phyloP scores from a whole-genome alignment of 1,140 invertebrate genomes.

The Leptonema lineaticorne region DNA sequence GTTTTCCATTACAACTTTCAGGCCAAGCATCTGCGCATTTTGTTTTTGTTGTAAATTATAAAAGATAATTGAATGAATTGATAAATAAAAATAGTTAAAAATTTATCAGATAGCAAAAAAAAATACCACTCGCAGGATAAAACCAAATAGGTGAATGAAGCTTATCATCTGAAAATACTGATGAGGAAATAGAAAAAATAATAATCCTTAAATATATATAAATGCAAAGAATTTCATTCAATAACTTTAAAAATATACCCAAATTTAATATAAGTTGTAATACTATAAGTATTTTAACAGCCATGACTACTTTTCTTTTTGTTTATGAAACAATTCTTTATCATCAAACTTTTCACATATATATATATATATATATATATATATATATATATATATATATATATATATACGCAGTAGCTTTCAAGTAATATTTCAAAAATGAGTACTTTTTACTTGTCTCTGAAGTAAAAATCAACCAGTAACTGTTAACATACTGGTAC shows the following conservation, averaged over 20 bases:
- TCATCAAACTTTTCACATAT: too few species aligned
- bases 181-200: not conserved
- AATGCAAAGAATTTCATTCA: not conserved
- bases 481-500: too few species aligned
- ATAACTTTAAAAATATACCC: not conserved
- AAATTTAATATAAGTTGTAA: not conserved
- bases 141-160: slow-evolving; percentile 15
- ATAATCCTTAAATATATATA: not conserved
- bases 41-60: not conserved
- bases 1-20: slow-evolving; percentile 22
- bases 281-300: too few species aligned
- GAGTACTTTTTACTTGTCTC: too few species aligned
- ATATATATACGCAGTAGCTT: too few species aligned
- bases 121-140: slow-evolving; percentile 29
- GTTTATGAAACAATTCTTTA: too few species aligned
- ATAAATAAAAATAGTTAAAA: not conserved
- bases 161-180: slow-evolving; percentile 12
- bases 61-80: not conserved
- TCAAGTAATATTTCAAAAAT: too few species aligned
- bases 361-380: too few species aligned
- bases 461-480: too few species aligned
- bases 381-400: too few species aligned
- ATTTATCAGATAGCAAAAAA: not conserved
- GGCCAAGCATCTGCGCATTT: slow-evolving; percentile 25
- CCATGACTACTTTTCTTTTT: too few species aligned